Evolutionary conservation across 2,113 vertebrate species (phyloP).

Genomic region (Xiphorhynchus elegans): DNA sequence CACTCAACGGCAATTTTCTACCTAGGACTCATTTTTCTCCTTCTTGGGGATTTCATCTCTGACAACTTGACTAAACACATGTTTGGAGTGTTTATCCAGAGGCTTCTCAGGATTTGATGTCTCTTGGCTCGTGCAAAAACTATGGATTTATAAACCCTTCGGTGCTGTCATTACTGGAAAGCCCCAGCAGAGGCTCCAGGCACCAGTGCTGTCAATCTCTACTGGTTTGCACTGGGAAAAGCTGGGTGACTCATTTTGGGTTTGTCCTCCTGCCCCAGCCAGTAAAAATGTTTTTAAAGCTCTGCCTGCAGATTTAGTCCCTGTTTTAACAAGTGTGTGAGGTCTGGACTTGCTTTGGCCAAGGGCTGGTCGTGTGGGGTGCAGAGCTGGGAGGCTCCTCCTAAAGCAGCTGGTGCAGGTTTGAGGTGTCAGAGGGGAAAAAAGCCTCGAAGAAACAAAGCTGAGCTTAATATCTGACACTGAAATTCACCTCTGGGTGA

Average conservation of each 20-base stretch:
- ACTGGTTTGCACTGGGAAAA: neutral
- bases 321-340: neutral
- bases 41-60: neutral
- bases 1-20: neutral
- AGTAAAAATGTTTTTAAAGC: neutral
- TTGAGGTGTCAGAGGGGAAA: neutral
- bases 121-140: neutral
- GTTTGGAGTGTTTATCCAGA: neutral
- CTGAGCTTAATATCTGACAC: neutral
- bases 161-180: neutral
- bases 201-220: rapidly evolving
- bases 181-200: neutral
- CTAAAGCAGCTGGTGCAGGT: neutral
- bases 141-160: neutral
- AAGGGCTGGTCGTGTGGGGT: neutral
- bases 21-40: neutral
- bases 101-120: neutral
- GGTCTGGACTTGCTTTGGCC: neutral
- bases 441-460: neutral
- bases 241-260: rapidly evolving
- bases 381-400: neutral
- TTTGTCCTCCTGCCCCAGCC: neutral
- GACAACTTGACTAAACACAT: neutral
- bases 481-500: neutral
- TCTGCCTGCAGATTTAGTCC: neutral